phyloP scores from a whole-genome alignment of 2,888 invertebrate genomes.

The Drosophila affinis region DNA sequence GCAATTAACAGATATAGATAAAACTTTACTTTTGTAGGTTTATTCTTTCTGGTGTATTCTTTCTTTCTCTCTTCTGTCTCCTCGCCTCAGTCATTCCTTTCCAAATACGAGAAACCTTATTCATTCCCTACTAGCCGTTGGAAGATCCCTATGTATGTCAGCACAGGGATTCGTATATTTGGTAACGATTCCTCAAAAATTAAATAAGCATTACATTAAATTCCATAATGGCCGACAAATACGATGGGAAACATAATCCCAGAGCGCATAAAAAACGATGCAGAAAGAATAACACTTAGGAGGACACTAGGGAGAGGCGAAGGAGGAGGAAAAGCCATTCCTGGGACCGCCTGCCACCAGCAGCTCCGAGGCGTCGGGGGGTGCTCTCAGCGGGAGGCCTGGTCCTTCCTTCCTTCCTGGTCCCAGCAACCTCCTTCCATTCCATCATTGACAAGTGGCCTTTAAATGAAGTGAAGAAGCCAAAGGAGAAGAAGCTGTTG shows the following conservation, averaged over 20 bases:
- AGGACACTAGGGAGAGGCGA: neutral
- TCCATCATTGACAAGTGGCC: slow-evolving; percentile 68
- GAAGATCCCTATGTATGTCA: neutral
- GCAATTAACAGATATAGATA: too few species aligned
- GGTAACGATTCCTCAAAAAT: slow-evolving; percentile 26
- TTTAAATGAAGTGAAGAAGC: slow-evolving; percentile 72
- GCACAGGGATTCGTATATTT: neutral
- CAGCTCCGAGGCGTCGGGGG: slow-evolving; percentile 1
- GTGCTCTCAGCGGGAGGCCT: slow-evolving; percentile 3
- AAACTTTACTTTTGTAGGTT: too few species aligned
- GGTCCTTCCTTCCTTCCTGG: neutral
- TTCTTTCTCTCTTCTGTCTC: too few species aligned
- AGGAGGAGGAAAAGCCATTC: slow-evolving; percentile 23
- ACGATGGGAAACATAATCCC: slow-evolving; percentile 39
- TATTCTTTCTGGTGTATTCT: too few species aligned
- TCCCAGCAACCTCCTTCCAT: slow-evolving; percentile 20
- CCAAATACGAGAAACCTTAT: too few species aligned
- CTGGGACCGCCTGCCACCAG: slow-evolving; percentile 17
- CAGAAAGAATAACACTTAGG: slow-evolving; percentile 13
- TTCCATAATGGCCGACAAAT: slow-evolving; percentile 42
- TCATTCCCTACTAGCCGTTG: neutral
- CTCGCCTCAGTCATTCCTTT: neutral
- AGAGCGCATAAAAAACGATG: slow-evolving; percentile 35
- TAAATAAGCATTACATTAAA: slow-evolving; percentile 51
- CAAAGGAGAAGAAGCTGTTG: slow-evolving; percentile 14